A percentile compares a stretch with the other conserved stretches of the same genome.
Evolutionary conservation across 1,140 invertebrate species (phyloP).

Genomic region (Leptestheria dahalacensis): DNA sequence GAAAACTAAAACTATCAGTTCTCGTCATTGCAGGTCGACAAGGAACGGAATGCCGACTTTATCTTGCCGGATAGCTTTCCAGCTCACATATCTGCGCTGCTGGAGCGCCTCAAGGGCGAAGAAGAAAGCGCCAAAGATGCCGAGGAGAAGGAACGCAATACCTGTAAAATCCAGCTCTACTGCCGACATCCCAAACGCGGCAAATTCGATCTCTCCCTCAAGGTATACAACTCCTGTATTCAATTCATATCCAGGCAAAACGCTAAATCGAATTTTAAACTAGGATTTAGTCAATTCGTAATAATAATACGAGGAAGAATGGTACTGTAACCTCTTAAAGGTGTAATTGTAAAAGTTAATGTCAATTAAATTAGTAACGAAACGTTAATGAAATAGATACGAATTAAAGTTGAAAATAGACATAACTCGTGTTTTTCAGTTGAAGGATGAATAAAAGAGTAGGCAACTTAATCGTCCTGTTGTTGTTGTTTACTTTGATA

Average conservation of each 20-base stretch:
- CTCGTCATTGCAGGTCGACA: slow-evolving; percentile 37
- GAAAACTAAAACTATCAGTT: not conserved
- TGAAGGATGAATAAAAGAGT: not conserved
- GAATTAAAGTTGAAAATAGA: too few species aligned
- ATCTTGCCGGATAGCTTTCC: slow-evolving; percentile 56
- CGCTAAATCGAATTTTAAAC: too few species aligned
- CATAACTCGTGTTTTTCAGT: too few species aligned
- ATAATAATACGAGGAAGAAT: too few species aligned
- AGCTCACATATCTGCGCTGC: slow-evolving; percentile 47
- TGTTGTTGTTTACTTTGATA: slow-evolving; percentile 28
- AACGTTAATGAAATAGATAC: too few species aligned
- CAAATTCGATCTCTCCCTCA: slow-evolving; percentile 11
- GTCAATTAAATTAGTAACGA: too few species aligned
- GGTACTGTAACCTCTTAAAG: too few species aligned
- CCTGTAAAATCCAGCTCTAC: slow-evolving; percentile 46
- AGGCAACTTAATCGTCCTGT: not conserved
- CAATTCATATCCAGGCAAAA: not conserved
- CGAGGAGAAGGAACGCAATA: slow-evolving; percentile 41
- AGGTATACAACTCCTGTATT: not conserved
- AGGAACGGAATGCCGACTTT: slow-evolving; percentile 46
- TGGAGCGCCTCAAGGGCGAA: slow-evolving; percentile 46
- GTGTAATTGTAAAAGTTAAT: too few species aligned
- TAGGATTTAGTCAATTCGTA: too few species aligned
- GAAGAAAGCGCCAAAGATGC: slow-evolving; percentile 46
- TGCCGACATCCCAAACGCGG: slow-evolving; percentile 38